Evolutionary conservation across 2,797 vertebrate species (phyloP).

Genomic region (Chrysocyon brachyurus): DNA sequence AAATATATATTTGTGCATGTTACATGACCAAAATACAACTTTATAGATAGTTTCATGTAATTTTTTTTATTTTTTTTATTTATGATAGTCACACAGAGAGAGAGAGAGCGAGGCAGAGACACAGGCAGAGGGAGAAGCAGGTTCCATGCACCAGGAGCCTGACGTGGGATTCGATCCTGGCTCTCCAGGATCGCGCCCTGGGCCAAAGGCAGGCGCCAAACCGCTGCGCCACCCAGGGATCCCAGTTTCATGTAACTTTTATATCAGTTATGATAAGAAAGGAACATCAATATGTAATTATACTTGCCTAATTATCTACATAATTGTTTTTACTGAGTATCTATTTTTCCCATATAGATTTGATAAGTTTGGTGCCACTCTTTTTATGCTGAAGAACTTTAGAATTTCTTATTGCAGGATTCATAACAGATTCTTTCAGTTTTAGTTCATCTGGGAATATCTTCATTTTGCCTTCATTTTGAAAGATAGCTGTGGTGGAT

Average conservation of each 20-base stretch:
- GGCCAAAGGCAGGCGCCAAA: too few species aligned
- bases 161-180: too few species aligned
- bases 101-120: too few species aligned
- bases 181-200: too few species aligned
- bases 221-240: too few species aligned
- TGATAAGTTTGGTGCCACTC: background rate
- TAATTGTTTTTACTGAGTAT: background rate
- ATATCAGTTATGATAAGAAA: background rate
- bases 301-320: background rate
- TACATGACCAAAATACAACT: background rate
- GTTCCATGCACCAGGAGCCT: too few species aligned
- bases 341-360: background rate
- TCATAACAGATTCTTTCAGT: background rate
- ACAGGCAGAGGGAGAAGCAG: too few species aligned
- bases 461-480: slow-evolving; percentile 22
- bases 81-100: too few species aligned
- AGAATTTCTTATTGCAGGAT: background rate
- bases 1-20: background rate
- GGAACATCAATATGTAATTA: background rate
- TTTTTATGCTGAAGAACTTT: slow-evolving; percentile 18
- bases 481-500: background rate
- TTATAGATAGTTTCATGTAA: background rate
- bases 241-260: background rate
- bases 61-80: background rate
- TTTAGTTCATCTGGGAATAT: background rate